Evolutionary conservation across 2,113 vertebrate species (phyloP), one percentile per base, ranked within the genome.

Genomic region (Mus spicilegus): DNA sequence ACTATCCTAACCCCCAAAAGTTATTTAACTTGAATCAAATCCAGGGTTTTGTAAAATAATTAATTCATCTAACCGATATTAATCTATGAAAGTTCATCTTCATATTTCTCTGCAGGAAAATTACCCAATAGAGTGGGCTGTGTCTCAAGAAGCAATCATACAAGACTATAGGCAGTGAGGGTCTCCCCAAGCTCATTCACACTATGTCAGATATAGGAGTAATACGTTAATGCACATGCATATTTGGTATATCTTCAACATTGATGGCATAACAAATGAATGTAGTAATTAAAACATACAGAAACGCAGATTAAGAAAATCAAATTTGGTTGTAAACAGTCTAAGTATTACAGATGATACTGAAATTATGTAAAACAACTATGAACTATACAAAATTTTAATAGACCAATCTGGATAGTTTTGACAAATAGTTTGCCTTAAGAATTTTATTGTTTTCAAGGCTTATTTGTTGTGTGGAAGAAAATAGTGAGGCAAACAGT

Each of bases 381-480:
- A 86, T 69, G 61, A 85, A 1, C 56, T 88, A 33, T 77, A 85
- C 16, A 84, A 95, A 73, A 36, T 22, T 85, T 90, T 54, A 61
- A 88, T 26, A 73, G 1, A 19, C 2, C 2, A 94, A 96, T 85
- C 93, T 95, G 92, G 42, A 87, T 7, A 69, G 10, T 94, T 94
- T 95, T n/a, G 9, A 42, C 51, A 58, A 92, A 58, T 30, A 17
- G 28, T 26, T 65, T 85, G 2, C 24, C 16, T 65, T 61, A 76
- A 91, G 0, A 70, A 42, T 92, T 28, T 56, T 54, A n/a, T 61
- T 86, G 4, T 70, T 75, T 89, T 39, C 8, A 36, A 78, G 16
- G 36, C 28, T 73, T 2, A 94, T 76, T 72, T 51, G 33, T 90
- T 89, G 87, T 12, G 12, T 76, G 13, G 9, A 56, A 51, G 28